Evolutionary conservation across 2,888 invertebrate species (phyloP), one percentile per base, ranked within the genome.

Genomic region (Limnephilus lunatus): DNA sequence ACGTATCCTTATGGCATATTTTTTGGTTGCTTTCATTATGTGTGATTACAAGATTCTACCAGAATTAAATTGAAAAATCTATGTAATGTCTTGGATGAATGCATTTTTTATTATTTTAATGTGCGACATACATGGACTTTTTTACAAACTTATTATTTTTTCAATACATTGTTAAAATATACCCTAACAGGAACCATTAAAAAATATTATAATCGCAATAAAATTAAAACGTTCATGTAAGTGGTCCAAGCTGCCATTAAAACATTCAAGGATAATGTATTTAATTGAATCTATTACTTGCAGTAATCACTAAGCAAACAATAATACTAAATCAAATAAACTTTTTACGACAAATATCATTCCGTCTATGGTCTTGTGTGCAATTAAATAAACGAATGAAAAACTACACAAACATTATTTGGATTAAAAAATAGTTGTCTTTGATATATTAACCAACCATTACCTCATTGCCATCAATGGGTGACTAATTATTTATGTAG

Each of bases 281-380:
- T 83, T 31, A 83, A 32, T 19, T 32, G 2, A n/a, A n/a, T n/a
- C n/a, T 82, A 9, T 19, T 83, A 83, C 31, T 83, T 32, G 19
- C 35, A 68, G 7, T 68, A 68, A 68, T 68, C 19, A 68, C 53
- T 68, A 68, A 68, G 7, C 53, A 32, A 83, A 35, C 83, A 11
- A n/a, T 35, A 11, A 83, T 32, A 83, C 82, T 82, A 83, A 83
- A 32, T 83, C 83, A 35, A 83, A 83, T 83, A 83, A 32, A 83
- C 32, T 83, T 83, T 83, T 83, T 83, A 31, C 25, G 25, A 68
- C 19, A 68, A 68, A 68, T 19, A 68, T 68, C 30, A 83, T 35
- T 35, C 83, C 7, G 9, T 11, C 9, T 32, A 9, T 82, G 31
- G 83, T 32, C 19, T 32, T 32, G 31, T 83, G 83, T 83, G 9